Evolutionary conservation across 2,888 invertebrate genomes (phyloP).

Genomic region (Scaptomyza caliginosa): DNA sequence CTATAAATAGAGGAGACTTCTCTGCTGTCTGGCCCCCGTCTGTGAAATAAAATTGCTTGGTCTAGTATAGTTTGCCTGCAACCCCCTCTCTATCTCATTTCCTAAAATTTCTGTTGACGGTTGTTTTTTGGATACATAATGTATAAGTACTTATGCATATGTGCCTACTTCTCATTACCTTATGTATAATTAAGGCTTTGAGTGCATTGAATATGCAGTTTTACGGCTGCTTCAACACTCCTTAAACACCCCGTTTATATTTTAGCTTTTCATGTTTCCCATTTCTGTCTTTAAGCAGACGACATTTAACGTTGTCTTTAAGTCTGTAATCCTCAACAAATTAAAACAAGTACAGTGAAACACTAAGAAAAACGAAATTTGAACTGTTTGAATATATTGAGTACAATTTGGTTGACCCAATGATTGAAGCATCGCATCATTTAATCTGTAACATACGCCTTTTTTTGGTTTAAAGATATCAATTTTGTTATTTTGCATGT

Average conservation of each 20-base stretch:
- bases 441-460: not conserved
- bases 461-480: conserved; percentile 1
- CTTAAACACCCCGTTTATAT: conserved; percentile 5
- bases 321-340: too few species aligned
- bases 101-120: conserved; percentile 5
- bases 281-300: too few species aligned
- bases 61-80: not conserved
- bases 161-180: conserved; percentile 19
- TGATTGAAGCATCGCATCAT: not conserved
- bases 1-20: conserved; percentile 51
- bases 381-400: too few species aligned
- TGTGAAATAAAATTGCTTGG: conserved; percentile 20
- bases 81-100: not conserved
- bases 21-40: conserved; percentile 43
- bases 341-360: too few species aligned
- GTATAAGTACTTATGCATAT: not conserved
- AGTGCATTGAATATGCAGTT: conserved; percentile 33
- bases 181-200: conserved; percentile 53
- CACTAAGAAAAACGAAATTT: too few species aligned
- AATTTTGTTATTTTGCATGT: conserved; percentile 35
- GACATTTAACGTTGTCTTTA: too few species aligned
- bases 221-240: conserved; percentile 29
- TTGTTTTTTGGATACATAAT: not conserved
- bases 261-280: conserved; percentile 4
- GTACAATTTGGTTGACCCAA: too few species aligned